Evolutionary conservation across 2,888 invertebrate species (phyloP).

Genomic region (Seladonia tumulorum): DNA sequence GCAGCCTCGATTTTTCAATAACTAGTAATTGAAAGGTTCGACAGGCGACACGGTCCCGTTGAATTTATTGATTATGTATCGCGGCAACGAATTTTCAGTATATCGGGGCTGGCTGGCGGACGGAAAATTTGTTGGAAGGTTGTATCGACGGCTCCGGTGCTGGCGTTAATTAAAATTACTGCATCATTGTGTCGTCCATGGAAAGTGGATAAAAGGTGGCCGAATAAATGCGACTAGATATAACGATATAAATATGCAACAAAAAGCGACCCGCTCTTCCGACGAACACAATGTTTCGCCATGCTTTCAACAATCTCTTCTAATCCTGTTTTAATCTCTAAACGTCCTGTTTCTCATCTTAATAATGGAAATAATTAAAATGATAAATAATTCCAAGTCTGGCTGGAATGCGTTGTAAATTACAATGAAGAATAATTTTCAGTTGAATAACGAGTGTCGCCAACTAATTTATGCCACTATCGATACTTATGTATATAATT

Average conservation of each 20-base stretch:
- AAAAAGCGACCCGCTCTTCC: background rate
- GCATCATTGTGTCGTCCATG: background rate
- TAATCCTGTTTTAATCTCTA: background rate
- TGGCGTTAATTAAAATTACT: constrained; percentile 46
- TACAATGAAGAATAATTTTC: background rate
- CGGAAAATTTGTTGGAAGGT: constrained; percentile 5
- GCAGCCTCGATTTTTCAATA: background rate
- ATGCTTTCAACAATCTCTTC: background rate
- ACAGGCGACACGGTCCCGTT: background rate
- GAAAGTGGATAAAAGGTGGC: background rate
- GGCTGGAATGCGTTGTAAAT: background rate
- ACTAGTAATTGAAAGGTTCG: constrained; percentile 18
- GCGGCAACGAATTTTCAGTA: constrained; percentile 12
- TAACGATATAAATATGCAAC: background rate
- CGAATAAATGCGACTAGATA: background rate
- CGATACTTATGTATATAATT: background rate
- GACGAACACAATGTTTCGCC: background rate
- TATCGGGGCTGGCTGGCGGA: background rate
- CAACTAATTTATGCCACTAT: background rate
- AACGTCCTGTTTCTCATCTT: background rate
- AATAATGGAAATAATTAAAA: background rate
- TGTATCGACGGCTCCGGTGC: background rate
- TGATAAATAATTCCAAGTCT: background rate
- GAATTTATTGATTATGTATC: constrained; percentile 11
- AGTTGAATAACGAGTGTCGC: background rate